Percentiles rank a stretch among this genome's conserved stretches.
Conservation (phyloP, 2,113 vertebrate species). For the Leucopsar rothschildi region DNA sequence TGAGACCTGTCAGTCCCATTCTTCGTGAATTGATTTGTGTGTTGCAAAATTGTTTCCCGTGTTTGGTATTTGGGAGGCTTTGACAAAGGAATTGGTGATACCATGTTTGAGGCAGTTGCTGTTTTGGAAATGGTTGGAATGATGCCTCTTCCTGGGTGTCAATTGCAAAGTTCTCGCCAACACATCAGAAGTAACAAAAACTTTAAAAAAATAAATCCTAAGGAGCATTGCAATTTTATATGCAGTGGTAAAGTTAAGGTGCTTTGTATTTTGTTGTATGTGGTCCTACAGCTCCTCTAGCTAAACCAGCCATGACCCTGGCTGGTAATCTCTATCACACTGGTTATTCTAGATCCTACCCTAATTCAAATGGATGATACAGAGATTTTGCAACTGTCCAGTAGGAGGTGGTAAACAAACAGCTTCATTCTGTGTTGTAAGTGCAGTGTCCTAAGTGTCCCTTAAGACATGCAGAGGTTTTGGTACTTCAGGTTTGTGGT, state of each 20-base stretch:
- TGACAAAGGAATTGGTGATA: background rate
- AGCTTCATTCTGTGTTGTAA: background rate
- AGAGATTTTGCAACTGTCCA: background rate
- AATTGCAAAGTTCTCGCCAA: background rate
- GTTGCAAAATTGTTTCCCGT: background rate
- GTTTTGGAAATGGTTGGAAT: background rate
- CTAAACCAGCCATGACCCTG: background rate
- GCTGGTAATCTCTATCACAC: background rate
- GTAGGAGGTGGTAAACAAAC: background rate
- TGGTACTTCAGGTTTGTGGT: background rate
- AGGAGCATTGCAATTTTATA: background rate
- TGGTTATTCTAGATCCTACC: background rate
- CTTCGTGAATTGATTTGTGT: background rate
- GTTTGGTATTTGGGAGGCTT: background rate
- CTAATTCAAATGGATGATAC: background rate
- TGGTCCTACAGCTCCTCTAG: background rate
- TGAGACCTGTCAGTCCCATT: background rate
- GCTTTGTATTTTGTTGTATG: background rate
- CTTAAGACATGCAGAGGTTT: background rate
- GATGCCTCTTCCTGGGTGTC: background rate
- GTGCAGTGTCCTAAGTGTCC: background rate
- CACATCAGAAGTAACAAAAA: background rate
- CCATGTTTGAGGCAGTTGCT: background rate
- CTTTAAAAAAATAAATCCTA: background rate
- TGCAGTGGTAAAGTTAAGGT: background rate